Percentiles rank a stretch among this genome's conserved stretches.
Conservation (phyloP, 23 tunicate genomes). For the Trididemnum nubilum region DNA sequence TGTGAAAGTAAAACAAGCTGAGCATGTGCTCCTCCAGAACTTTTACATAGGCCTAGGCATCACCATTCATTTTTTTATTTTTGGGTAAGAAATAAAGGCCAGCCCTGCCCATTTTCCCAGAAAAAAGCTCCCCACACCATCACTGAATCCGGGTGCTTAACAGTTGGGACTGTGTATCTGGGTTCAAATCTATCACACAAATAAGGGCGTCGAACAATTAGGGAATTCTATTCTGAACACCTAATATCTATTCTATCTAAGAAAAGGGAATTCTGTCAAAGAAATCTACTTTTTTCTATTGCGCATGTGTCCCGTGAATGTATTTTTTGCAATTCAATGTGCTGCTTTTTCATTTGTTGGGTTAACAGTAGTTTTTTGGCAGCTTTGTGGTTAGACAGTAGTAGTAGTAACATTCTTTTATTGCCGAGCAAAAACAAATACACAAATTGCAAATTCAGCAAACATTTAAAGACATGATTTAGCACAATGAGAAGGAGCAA, state of each 20-base stretch:
- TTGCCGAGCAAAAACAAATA: no score
- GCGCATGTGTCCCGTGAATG: conserved; percentile 4
- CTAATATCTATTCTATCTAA: background rate
- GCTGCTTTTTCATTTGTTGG: conserved; percentile 10
- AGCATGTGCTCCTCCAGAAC: conserved; percentile 30
- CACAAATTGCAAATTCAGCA: no score
- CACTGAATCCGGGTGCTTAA: conserved; percentile 7
- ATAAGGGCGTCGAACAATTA: background rate
- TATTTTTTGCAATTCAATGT: conserved; percentile 6
- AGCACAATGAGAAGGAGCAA: no score
- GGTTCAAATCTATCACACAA: background rate
- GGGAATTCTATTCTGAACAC: background rate
- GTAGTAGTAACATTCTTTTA: no score
- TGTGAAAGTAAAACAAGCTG: conserved; percentile 1
- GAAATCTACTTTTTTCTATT: background rate
- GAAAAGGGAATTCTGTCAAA: background rate
- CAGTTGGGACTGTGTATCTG: conserved; percentile 12
- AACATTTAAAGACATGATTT: no score
- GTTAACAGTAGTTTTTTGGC: conserved; percentile 10
- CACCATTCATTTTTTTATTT: conserved; percentile 29
- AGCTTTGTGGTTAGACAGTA: background rate
- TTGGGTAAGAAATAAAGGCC: conserved; percentile 10
- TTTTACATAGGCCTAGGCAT: conserved; percentile 9
- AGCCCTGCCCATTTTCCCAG: background rate
- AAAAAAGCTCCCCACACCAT: conserved; percentile 20